Percentiles rank a stretch among this genome's conserved stretches.
Evolutionary conservation across 2,797 vertebrate species (phyloP).

Genomic region (Xiphophorus birchmanni): DNA sequence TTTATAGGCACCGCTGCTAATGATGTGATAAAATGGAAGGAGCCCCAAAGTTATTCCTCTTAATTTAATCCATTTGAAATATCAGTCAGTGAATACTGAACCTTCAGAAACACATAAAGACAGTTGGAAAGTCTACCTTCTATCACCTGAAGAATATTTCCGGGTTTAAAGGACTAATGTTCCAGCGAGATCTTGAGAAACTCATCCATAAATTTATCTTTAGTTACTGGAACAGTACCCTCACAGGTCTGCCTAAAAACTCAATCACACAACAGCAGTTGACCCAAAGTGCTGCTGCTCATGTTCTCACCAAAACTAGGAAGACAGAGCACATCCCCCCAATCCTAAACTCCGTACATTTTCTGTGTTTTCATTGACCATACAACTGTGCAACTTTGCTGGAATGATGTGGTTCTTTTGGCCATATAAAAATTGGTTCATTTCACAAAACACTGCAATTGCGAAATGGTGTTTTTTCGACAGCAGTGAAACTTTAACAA

Average conservation of each 20-base stretch:
- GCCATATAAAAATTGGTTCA: too few species aligned
- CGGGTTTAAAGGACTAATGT: too few species aligned
- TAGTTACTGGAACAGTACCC: not conserved
- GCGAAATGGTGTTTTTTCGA: too few species aligned
- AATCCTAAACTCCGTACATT: too few species aligned
- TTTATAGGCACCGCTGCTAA: not conserved
- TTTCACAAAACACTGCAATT: too few species aligned
- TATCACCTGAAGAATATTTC: not conserved
- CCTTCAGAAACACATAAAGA: not conserved
- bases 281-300: not conserved
- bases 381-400: too few species aligned
- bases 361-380: too few species aligned
- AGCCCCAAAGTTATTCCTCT: not conserved
- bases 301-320: not conserved
- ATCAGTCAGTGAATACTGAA: not conserved
- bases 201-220: too few species aligned
- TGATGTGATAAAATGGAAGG: not conserved
- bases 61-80: not conserved
- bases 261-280: not conserved
- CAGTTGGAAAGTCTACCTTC: not conserved
- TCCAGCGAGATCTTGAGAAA: too few species aligned
- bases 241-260: not conserved
- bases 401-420: too few species aligned
- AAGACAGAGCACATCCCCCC: too few species aligned
- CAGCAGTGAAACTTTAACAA: too few species aligned